Percentiles rank a stretch among this genome's conserved stretches.
phyloP scores from a whole-genome alignment of 2,797 vertebrate genomes.

The Scomberomorus guttatus region DNA sequence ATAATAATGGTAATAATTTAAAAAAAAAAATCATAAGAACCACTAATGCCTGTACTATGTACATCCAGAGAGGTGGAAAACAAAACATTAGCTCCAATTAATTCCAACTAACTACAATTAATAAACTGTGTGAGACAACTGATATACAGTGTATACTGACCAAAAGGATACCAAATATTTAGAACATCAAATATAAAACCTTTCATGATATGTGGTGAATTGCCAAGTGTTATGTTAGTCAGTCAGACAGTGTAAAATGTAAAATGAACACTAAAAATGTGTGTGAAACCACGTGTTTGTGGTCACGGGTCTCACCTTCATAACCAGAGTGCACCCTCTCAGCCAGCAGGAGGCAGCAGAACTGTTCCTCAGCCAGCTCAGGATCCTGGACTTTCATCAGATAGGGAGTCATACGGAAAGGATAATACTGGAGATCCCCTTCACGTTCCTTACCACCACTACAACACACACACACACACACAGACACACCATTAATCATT shows the following conservation, averaged over 20 bases:
- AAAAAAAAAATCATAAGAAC: not conserved
- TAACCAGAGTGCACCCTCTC: conserved; percentile 98
- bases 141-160: too few relatives aligned
- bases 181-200: not conserved
- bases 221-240: not conserved
- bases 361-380: conserved; percentile 88
- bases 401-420: conserved; percentile 97
- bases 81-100: too few relatives aligned
- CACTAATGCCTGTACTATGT: not conserved
- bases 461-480: conserved; percentile 26
- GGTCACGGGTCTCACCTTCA: conserved; percentile 87
- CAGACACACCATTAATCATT: not conserved
- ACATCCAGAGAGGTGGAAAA: not conserved
- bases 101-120: too few relatives aligned
- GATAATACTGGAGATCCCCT: conserved; percentile 90
- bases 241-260: not conserved
- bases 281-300: not conserved
- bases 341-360: conserved; percentile 96
- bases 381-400: conserved; percentile 92
- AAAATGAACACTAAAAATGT: not conserved
- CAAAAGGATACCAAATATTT: not conserved
- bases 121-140: too few relatives aligned
- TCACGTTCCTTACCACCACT: conserved; percentile 90
- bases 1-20: not conserved
- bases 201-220: not conserved